phyloP scores from a whole-genome alignment of 2,113 vertebrate genomes.

The Amphilophus citrinellus region DNA sequence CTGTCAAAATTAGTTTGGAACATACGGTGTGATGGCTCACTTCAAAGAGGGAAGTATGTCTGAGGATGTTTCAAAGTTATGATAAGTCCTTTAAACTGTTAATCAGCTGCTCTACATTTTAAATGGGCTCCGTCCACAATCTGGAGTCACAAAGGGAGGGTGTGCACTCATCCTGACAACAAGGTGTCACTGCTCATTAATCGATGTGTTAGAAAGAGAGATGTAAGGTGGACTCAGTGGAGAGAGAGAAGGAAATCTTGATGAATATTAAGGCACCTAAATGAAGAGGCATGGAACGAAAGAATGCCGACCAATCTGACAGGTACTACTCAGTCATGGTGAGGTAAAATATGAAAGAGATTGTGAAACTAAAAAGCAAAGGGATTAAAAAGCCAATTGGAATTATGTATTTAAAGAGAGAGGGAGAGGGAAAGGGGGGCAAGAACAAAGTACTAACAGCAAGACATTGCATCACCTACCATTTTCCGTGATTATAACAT shows the following conservation, averaged over 20 bases:
- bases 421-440: neutral
- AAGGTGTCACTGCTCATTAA: constrained; percentile 43
- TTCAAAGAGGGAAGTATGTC: constrained; percentile 24
- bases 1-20: constrained; percentile 10
- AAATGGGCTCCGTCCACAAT: constrained; percentile 34
- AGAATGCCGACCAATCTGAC: neutral
- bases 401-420: neutral
- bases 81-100: constrained; percentile 41
- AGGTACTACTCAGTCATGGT: neutral
- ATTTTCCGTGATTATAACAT: constrained; percentile 95
- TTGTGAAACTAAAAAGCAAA: neutral
- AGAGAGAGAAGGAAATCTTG: constrained; percentile 7
- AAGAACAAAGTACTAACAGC: neutral
- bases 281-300: neutral
- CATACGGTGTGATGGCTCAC: constrained; percentile 10
- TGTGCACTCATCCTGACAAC: constrained; percentile 50
- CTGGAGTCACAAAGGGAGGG: constrained; percentile 51
- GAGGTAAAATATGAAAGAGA: neutral
- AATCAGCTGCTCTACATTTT: constrained; percentile 52
- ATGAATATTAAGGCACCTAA: constrained; percentile 5
- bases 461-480: constrained; percentile 77
- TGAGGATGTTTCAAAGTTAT: constrained; percentile 29
- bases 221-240: neutral
- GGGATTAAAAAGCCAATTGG: neutral
- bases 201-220: constrained; percentile 13